Conservation (phyloP, 1,140 invertebrate genomes). For the Trissolcus basalis region DNA sequence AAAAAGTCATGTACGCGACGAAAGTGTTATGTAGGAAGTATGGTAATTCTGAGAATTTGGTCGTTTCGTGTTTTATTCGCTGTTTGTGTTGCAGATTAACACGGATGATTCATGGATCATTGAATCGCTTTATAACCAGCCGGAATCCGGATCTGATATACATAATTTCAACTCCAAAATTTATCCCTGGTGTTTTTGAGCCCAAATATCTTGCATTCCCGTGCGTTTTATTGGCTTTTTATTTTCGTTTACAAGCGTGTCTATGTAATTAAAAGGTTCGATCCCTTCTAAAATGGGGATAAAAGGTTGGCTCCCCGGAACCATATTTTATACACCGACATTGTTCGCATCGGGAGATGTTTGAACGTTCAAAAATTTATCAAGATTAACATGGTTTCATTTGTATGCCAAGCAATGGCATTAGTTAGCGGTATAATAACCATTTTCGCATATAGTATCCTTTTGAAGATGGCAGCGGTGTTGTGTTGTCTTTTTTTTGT, state of each 20-base stretch:
- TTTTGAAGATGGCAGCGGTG: constrained; percentile 8
- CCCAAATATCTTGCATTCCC: no score
- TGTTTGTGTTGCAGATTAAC: not conserved
- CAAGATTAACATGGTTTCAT: constrained; percentile 26
- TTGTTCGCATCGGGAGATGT: no score
- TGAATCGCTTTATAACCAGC: not conserved
- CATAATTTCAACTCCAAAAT: no score
- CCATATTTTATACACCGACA: no score
- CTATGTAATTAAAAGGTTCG: no score
- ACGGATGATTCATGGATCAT: not conserved
- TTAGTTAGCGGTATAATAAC: constrained; percentile 32
- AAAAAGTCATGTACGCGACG: constrained; percentile 1
- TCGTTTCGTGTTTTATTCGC: not conserved
- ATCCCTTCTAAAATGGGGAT: no score
- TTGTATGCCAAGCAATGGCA: constrained; percentile 18
- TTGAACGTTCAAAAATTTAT: constrained; percentile 6
- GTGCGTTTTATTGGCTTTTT: no score
- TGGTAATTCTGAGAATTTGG: not conserved
- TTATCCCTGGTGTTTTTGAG: no score
- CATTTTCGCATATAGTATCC: constrained; percentile 17
- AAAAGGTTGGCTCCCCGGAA: no score
- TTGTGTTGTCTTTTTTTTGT: not conserved
- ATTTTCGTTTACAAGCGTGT: no score
- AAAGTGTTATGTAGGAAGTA: constrained; percentile 1
- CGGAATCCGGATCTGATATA: not conserved